Conservation (phyloP, 92 coral and sea anemone genomes). For the Heteractis magnifica region DNA sequence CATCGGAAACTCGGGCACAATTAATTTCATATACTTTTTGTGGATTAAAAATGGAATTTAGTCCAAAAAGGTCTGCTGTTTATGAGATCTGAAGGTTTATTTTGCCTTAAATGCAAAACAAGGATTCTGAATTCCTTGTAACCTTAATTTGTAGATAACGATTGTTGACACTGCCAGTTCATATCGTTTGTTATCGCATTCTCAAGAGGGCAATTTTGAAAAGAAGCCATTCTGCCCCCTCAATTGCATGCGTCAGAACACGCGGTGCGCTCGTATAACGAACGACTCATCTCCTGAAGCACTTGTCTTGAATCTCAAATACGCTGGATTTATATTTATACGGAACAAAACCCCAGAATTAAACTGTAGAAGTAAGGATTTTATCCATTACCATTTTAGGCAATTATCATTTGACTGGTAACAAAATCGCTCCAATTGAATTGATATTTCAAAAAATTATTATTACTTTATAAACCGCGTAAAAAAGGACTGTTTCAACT, state of each 20-base stretch:
- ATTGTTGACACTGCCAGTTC: not conserved
- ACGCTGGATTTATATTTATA: not conserved
- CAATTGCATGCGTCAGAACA: not conserved
- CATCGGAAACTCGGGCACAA: not conserved
- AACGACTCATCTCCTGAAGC: not conserved
- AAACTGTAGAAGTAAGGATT: not conserved
- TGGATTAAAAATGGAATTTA: not conserved
- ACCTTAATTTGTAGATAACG: not conserved
- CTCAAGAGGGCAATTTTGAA: conserved; percentile 8
- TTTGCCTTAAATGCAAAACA: not conserved
- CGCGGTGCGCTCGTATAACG: not conserved
- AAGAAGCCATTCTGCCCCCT: not conserved
- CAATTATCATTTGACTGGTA: not conserved
- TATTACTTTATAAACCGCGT: not conserved
- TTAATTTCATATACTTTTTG: not conserved
- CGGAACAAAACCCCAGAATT: conserved; percentile 2
- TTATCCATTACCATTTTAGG: not conserved
- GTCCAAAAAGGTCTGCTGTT: not conserved
- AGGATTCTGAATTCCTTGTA: not conserved
- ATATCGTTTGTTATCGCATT: conserved; percentile 4
- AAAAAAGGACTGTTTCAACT: not conserved
- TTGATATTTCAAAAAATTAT: not conserved
- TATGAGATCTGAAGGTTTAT: not conserved
- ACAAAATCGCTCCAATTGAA: not conserved
- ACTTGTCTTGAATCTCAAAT: not conserved